Percentiles rank a stretch among this genome's conserved stretches.
Conservation (phyloP, 1,140 invertebrate species). For the Oedothorax gibbosus region DNA sequence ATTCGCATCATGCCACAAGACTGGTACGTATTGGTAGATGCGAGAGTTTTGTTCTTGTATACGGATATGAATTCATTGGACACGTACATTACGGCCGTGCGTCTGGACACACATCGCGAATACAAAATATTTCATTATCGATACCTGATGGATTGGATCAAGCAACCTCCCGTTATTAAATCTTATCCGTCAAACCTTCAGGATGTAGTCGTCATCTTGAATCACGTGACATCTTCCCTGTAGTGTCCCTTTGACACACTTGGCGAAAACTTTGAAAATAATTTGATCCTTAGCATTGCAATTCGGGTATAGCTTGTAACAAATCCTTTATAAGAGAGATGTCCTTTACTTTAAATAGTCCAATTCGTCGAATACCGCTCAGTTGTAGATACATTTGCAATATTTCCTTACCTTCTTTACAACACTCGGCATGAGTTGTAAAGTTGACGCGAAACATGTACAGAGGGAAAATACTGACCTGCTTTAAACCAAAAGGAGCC, state of each 20-base stretch:
- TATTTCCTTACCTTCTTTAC: not conserved
- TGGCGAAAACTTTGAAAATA: not conserved
- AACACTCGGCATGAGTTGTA: not conserved
- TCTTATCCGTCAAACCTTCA: not conserved
- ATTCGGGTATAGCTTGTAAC: not conserved
- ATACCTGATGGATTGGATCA: not conserved
- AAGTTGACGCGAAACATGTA: not conserved
- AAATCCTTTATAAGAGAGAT: not conserved
- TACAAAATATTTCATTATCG: not conserved
- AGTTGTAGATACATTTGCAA: not conserved
- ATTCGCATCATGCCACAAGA: not conserved
- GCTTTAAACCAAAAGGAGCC: not conserved
- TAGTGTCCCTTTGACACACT: not conserved
- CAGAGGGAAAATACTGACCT: not conserved
- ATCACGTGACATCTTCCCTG: not conserved
- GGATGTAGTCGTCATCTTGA: not conserved
- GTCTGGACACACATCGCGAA: not conserved
- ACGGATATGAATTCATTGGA: not conserved
- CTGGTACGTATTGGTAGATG: not conserved
- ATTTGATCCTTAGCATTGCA: not conserved
- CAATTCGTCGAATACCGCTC: not conserved
- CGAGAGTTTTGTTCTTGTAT: not conserved
- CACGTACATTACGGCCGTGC: not conserved
- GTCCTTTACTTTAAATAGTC: not conserved
- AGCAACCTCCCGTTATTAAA: not conserved